Base-by-base conservation (phyloP, 2,888 invertebrate genomes). In the Archips crataeganus region DNA sequence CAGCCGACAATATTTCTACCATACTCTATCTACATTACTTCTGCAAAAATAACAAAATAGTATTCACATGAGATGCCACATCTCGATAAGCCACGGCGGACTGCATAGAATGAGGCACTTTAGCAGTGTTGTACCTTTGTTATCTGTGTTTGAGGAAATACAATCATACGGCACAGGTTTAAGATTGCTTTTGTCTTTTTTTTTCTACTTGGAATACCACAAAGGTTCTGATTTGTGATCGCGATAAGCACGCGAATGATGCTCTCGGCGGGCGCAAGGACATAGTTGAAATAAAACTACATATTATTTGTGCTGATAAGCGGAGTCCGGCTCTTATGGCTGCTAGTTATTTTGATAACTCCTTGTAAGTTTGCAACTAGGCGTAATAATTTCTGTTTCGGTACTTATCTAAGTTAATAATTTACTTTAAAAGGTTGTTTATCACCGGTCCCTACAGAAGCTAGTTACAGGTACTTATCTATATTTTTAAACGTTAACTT, bases 41-140 rank as follows among this genome's bases (percentile, higher is more conserved):
- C 88, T 89, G 90, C 89, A 90, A 91, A 92, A 92, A 92, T 90
- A 91, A 91, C 90, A 88, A 90, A 91, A 90, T 89, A 89, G 88
- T 89, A 84, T 85, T 87, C 87, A 84, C 84, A 86, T 78, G 79
- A 83, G 90, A 90, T 83, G 88, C 89, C 82, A 84, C 81, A 84
- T 79, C 81, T 81, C 82, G 92, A 93, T 93, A 92, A 89, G 84
- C 82, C 82, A 79, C 79, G 80, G 82, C 80, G 79, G 82, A 86
- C 87, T 89, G 90, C 89, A 90, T 90, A 87, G 88, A 78, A 79
- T 81, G 85, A 86, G 85, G 84, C 83, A 87, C 86, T 87, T 85
- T 82, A 80, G 81, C 78, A 82, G 81, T 83, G 82, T 83, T 83
- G 80, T 85, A 84, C 83, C 84, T 85, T 85, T 88, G 85, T 87